Evolutionary conservation across 2,797 vertebrate species (phyloP), one percentile per base, ranked within the genome.

Genomic region (Enteromius afrohamiltoni): DNA sequence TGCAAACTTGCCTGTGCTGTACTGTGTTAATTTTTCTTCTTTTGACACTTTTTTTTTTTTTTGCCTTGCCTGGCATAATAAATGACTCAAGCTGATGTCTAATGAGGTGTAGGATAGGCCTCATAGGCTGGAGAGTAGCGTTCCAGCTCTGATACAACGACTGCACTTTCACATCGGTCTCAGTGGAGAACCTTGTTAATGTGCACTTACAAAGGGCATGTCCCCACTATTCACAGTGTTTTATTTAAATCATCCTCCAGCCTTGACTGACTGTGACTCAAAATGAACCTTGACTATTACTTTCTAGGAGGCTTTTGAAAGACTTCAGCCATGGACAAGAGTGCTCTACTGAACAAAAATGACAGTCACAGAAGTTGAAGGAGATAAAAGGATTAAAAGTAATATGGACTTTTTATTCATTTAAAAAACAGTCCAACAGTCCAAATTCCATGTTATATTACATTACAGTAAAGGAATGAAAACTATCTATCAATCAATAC

Each of bases 11-110:
- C 34, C 31, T 60, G 74, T 17, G 80, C 73, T 84, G 26, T 53
- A 53, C 67, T 74, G 53, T 83, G 31, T 83, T 82, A 76, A 82
- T 88, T 84, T 88, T 79, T 87, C 83, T 86, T 85, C 82, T 71
- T 58, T 49, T 71, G 82, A 88, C 88, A 85, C 40, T 67, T 67
- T 82, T 77, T 47, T 77, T 69, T 73, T 83, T 82, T 47, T 77
- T 69, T 85, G 55, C 67, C 51, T 79, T 58, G 49, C 80, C 23
- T 79, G 29, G 76, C 58, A 73, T 87, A 86, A 87, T 84, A 83
- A 88, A 88, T 88, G 34, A 76, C 85, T 55, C 65, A 82, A 79
- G 68, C 71, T 47, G 67, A 73, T 80, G 69, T 69, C 74, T 88
- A 87, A 85, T 86, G 84, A 87, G 79, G 71, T 85, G 71, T 84